These are phyloP conservation scores for Perca schrenkii DNA, from an alignment of 2,113 vertebrate species.

Conservation along the genomic window DNA sequence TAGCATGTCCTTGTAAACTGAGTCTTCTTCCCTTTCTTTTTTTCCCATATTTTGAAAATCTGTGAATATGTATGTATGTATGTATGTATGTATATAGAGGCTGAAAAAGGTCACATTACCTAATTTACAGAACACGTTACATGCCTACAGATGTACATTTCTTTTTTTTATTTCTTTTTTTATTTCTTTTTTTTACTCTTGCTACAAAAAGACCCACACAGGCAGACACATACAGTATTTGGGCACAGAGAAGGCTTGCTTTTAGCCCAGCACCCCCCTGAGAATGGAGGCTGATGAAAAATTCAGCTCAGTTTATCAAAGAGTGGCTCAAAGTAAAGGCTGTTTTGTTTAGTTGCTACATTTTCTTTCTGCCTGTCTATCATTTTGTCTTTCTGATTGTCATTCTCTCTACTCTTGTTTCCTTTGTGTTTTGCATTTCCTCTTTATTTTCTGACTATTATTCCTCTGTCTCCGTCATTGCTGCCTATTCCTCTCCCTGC, in stretches of 20 bases:
- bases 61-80: neutral
- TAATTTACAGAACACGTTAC: slow-evolving; percentile 6
- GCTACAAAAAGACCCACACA: slow-evolving; percentile 3
- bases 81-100: neutral
- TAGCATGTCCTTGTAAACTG: slow-evolving; percentile 51
- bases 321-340: slow-evolving; percentile 37
- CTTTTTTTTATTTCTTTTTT: no score
- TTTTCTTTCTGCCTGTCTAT: neutral
- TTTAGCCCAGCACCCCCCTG: slow-evolving; percentile 41
- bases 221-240: neutral
- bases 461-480: neutral
- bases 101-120: neutral
- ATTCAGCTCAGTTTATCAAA: slow-evolving; percentile 57
- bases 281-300: slow-evolving; percentile 65
- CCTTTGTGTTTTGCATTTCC: neutral
- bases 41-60: neutral
- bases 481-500: neutral
- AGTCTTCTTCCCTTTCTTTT: neutral
- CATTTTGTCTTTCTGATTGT: slow-evolving; percentile 15
- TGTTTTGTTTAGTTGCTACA: slow-evolving; percentile 16
- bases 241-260: slow-evolving; percentile 25
- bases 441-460: neutral
- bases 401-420: slow-evolving; percentile 15
- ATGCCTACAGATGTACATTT: neutral
- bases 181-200: neutral